Evolutionary conservation across 2,888 invertebrate species (phyloP).

Genomic region (Epirrita christyi): DNA sequence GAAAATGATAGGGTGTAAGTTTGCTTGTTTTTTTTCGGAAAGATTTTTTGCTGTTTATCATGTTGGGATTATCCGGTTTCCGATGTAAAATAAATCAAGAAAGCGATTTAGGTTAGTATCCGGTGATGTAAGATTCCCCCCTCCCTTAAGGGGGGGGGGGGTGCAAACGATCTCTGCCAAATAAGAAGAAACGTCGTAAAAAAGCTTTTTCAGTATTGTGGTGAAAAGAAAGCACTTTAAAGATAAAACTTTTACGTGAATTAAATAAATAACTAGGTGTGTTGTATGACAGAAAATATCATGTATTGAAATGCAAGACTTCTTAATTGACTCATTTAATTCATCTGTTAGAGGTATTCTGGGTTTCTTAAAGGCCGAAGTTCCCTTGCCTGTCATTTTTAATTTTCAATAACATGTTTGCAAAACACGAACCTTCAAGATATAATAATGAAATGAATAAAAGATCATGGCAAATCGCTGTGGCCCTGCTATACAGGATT

Average conservation of each 20-base stretch:
- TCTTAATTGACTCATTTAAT: no score
- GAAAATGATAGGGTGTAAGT: conserved; percentile 11
- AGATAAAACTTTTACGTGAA: conserved; percentile 5
- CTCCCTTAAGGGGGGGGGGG: not conserved
- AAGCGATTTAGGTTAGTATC: conserved; percentile 38
- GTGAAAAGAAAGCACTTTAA: conserved; percentile 14
- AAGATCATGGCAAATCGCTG: no score
- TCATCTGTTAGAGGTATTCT: no score
- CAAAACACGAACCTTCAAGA: no score
- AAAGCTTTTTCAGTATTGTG: conserved; percentile 21
- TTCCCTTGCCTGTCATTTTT: no score
- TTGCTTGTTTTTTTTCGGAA: conserved; percentile 17
- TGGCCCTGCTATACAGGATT: no score
- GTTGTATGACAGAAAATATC: no score
- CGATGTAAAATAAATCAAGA: conserved; percentile 41
- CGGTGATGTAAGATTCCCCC: conserved; percentile 13
- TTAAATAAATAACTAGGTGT: not conserved
- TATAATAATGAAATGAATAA: no score
- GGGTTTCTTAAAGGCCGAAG: no score
- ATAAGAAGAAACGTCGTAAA: conserved; percentile 23
- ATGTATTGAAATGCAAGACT: no score
- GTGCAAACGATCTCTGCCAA: conserved; percentile 27
- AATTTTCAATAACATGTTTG: no score
- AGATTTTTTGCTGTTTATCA: conserved; percentile 37
- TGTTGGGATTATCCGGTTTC: conserved; percentile 38